Evolutionary conservation across 30 jellyfish, hydroid and myxozoan genomes (phyloP).

Genomic region (Euphysa ruthae): DNA sequence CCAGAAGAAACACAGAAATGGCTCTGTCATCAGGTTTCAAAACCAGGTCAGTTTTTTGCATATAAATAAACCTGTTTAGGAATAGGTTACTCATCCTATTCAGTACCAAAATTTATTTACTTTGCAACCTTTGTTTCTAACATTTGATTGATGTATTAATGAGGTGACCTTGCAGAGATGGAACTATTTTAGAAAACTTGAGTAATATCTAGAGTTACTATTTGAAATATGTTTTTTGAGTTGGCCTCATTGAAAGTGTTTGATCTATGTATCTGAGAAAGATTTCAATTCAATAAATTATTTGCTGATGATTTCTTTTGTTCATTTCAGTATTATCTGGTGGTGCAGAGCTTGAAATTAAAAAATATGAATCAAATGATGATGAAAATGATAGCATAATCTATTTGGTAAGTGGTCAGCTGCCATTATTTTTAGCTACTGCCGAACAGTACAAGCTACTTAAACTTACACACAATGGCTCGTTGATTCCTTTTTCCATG

Average conservation of each 20-base stretch:
- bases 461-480: conserved; percentile 51
- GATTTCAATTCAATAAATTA: not conserved
- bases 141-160: too few species aligned
- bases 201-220: too few species aligned
- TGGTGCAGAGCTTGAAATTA: conserved; percentile 69
- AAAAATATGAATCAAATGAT: conserved; percentile 36
- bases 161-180: too few species aligned
- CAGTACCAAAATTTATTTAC: too few species aligned
- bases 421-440: conserved; percentile 43
- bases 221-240: too few species aligned
- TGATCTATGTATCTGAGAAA: too few species aligned
- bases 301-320: not conserved
- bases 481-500: conserved; percentile 33
- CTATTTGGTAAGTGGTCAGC: conserved; percentile 51
- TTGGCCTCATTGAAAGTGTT: too few species aligned
- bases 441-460: conserved; percentile 68
- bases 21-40: conserved; percentile 43
- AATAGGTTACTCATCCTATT: too few species aligned
- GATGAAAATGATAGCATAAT: conserved; percentile 27
- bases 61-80: too few species aligned
- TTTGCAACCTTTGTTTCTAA: too few species aligned
- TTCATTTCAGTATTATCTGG: conserved; percentile 49
- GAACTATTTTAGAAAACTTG: too few species aligned
- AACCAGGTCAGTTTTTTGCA: conserved; percentile 52
- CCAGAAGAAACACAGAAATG: conserved; percentile 71